These are phyloP conservation scores for Polydrusus pterygomalis DNA, from an alignment of 2,888 invertebrate species.

Conservation along the genomic window DNA sequence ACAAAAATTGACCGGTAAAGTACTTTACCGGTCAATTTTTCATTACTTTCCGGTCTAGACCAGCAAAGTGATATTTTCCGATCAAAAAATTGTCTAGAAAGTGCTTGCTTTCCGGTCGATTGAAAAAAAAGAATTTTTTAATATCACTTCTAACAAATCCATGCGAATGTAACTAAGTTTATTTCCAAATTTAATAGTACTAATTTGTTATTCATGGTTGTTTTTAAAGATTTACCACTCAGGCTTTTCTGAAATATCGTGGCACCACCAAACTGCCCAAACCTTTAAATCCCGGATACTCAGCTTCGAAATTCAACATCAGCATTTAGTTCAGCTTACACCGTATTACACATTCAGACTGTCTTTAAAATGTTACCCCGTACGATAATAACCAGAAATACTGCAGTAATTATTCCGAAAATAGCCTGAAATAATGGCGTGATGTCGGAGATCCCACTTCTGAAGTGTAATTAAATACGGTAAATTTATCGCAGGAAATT, in stretches of 20 bases:
- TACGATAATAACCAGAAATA: slow-evolving; percentile 27
- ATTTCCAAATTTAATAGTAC: neutral
- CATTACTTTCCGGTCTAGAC: too few relatives aligned
- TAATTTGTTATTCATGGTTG: too few relatives aligned
- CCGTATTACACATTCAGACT: neutral
- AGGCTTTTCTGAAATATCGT: too few relatives aligned
- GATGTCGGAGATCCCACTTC: slow-evolving; percentile 32
- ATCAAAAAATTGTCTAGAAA: too few relatives aligned
- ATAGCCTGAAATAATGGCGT: slow-evolving; percentile 24
- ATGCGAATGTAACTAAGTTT: too few relatives aligned
- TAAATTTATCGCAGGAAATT: slow-evolving; percentile 29
- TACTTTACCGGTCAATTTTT: too few relatives aligned
- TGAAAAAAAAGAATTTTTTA: neutral
- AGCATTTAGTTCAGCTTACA: neutral
- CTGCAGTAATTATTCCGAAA: slow-evolving; percentile 30
- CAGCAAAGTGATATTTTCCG: too few relatives aligned
- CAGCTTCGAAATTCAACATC: neutral
- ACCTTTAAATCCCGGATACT: neutral
- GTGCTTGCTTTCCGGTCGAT: too few relatives aligned
- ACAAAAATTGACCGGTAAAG: too few relatives aligned
- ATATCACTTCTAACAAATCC: neutral
- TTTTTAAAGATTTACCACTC: too few relatives aligned
- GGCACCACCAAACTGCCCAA: neutral
- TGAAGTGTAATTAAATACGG: slow-evolving; percentile 29
- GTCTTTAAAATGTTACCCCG: slow-evolving; percentile 16